Base-by-base conservation (phyloP, 2,888 invertebrate species). In the Teleiodes luculella region DNA sequence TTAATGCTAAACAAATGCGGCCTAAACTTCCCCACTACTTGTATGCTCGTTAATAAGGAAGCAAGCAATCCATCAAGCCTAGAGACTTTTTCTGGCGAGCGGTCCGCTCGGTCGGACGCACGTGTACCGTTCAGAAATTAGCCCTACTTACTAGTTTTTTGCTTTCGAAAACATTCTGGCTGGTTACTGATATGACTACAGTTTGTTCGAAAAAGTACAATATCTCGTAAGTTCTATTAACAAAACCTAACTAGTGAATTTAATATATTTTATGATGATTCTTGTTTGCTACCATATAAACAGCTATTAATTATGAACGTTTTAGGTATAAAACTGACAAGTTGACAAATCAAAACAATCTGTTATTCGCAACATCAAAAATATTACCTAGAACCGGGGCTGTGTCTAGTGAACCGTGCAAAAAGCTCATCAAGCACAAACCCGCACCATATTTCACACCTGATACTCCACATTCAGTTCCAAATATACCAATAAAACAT, bases 361-460 rank as follows among this genome's bases (percentile, higher is more conserved):
- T 33, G 33, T 33, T 11, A 47, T 16, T 47, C 33, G 16, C 31
- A n/a, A n/a, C n/a, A 31, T 43, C 16, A 31, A 47, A 47, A 33
- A 33, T 16, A 45, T 6, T 47, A 14, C 47, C 47, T 16, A 8
- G 33, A n/a, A 47, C 18, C 11, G 11, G 18, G 35, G 7, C 20
- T 16, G 24, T 3, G 35, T 20, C 36, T 54, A 58, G 36, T 60
- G 63, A 57, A 39, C 56, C 48, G 55, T 45, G 59, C 55, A 58
- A 39, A 65, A 62, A 65, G 39, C 65, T 66, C 63, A 67, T 72
- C 67, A 65, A 63, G 62, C 63, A 66, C 63, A 68, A 74, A 69
- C 68, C 69, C 62, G 66, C 58, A 68, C 70, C 74, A 75, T 78
- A 73, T 69, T 73, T 75, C 74, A 74, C 79, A 81, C 80, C 77